These are phyloP conservation scores for Acrossocheilus wenchowensis DNA, from an alignment of 2,797 vertebrate genomes.

Conservation along the genomic window DNA sequence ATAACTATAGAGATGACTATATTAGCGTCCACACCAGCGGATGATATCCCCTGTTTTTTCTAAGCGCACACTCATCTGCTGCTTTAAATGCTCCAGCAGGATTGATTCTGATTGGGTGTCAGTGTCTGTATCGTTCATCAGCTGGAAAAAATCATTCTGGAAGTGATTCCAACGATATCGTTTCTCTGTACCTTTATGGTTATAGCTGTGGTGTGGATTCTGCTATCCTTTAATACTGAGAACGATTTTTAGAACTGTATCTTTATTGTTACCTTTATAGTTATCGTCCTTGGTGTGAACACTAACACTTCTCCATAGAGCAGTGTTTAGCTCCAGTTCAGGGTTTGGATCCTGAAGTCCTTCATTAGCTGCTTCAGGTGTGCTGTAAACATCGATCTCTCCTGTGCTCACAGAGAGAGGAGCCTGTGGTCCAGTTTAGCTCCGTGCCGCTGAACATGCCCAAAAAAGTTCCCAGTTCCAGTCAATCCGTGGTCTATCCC, in stretches of 20 bases:
- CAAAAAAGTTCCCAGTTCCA: constrained; percentile 81
- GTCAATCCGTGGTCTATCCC: constrained; percentile 84
- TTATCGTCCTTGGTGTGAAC: not conserved
- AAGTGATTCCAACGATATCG: too few relatives aligned
- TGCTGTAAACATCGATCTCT: not conserved
- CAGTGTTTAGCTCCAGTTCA: not conserved
- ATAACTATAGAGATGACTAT: too few relatives aligned
- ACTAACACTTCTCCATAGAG: not conserved
- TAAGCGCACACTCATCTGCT: too few relatives aligned
- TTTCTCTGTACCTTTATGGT: not conserved
- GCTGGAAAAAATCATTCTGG: too few relatives aligned
- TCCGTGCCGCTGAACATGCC: constrained; percentile 82
- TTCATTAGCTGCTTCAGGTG: not conserved
- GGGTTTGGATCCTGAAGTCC: not conserved
- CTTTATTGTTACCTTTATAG: not conserved
- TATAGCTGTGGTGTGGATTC: not conserved
- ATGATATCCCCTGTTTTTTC: too few relatives aligned
- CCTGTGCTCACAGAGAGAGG: constrained; percentile 80
- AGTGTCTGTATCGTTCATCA: too few relatives aligned
- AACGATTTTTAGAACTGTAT: too few relatives aligned
- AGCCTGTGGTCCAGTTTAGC: constrained; percentile 88
- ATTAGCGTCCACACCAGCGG: too few relatives aligned
- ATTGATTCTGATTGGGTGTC: too few relatives aligned
- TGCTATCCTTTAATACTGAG: too few relatives aligned
- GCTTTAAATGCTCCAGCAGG: too few relatives aligned